Evolutionary conservation across 2,888 invertebrate genomes (phyloP), one percentile per base, ranked within the genome.

Genomic region (Scelioninae gen. 1): DNA sequence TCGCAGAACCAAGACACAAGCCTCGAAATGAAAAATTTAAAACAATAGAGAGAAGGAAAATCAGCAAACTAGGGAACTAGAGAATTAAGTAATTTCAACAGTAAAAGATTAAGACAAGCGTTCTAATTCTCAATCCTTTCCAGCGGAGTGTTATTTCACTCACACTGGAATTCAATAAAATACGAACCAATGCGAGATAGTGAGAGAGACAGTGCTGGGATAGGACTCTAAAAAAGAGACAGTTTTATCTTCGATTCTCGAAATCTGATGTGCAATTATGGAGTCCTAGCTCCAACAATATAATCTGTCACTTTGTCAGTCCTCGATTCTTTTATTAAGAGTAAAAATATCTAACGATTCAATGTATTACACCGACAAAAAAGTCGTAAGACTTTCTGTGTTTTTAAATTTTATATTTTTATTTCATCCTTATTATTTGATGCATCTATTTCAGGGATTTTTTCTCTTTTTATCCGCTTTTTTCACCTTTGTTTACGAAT

Each of bases 201-300:
- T 45, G 38, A 66, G 32, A 60, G 60, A 47, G 62, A 55, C 31
- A 40, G 47, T 16, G 38, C 13, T 13, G 60, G 32, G 40, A 34
- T 45, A 31, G 13, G 31, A 38, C n/a, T 34, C 23, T 29, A 45
- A 77, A 76, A 66, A 71, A 63, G 63, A 69, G 75, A 81, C 68
- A 71, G 71, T 31, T 63, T 80, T 80, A 75, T 75, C 71, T 76
- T 81, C 40, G 56, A 71, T 66, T 71, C 71, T 51, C 72, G 58
- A 78, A 66, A 82, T 77, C 68, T 78, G 68, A 72, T 63, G 77
- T 68, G 69, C 63, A 82, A 72, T 78, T 82, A 77, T 68, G 62
- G 68, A 66, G 68, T 62, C 68, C 62, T 56, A 55, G 65, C 43
- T 69, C 53, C 43, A 66, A 38, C 63, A 75, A 68, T 71, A 58